phyloP scores from a whole-genome alignment of 2,113 vertebrate species.

The Anser cygnoides region DNA sequence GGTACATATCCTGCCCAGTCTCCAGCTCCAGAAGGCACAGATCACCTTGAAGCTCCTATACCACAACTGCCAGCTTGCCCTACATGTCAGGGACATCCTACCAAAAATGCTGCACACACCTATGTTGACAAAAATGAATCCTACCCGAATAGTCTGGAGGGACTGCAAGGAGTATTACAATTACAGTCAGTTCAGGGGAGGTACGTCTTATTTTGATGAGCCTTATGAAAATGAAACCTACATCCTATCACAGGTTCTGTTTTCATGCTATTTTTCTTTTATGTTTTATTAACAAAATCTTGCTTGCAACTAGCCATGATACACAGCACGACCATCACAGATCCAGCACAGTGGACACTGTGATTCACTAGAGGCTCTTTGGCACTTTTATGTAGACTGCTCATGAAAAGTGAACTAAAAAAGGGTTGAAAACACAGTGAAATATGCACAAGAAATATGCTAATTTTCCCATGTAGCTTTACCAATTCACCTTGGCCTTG shows the following conservation, averaged over 20 bases:
- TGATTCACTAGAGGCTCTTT: neutral
- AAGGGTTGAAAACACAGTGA: neutral
- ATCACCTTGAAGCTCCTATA: neutral
- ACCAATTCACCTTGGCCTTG: neutral
- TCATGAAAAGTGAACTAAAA: neutral
- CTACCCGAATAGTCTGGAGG: neutral
- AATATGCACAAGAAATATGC: rapidly evolving
- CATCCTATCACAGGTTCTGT: neutral
- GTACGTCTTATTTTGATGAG: neutral
- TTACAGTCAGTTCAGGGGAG: neutral
- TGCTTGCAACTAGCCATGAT: neutral
- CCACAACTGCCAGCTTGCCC: neutral
- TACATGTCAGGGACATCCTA: neutral
- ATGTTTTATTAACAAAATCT: neutral
- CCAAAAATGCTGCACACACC: neutral
- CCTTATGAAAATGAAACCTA: neutral
- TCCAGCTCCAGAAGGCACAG: neutral
- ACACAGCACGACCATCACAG: neutral
- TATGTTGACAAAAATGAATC: neutral
- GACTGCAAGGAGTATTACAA: neutral
- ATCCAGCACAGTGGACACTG: neutral
- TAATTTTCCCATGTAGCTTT: neutral
- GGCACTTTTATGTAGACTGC: neutral
- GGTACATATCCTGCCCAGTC: neutral
- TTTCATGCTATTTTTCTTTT: neutral